phyloP scores from a whole-genome alignment of 1,140 invertebrate species.

The Holcopasites calliopsidis region DNA sequence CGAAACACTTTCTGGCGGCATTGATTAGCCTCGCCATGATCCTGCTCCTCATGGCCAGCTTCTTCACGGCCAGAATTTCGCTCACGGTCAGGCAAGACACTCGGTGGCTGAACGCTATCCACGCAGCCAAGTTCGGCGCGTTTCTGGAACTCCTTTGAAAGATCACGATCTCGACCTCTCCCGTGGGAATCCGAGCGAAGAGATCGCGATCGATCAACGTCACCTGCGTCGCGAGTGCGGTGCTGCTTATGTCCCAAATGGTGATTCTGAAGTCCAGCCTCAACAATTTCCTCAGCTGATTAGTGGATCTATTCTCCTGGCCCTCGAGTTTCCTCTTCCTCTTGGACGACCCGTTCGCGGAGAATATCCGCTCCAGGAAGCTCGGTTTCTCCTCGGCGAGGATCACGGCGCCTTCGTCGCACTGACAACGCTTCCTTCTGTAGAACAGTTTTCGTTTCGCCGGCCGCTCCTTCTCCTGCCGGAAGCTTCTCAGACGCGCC shows the following conservation, averaged over 20 bases:
- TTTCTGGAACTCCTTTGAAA: constrained; percentile 77
- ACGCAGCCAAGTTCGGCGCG: constrained; percentile 79
- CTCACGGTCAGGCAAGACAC: constrained; percentile 78
- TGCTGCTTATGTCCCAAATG: constrained; percentile 81
- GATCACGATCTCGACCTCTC: constrained; percentile 76
- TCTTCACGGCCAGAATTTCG: constrained; percentile 76
- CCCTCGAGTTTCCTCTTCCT: constrained; percentile 15
- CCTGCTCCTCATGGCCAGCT: constrained; percentile 77
- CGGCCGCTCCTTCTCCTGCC: constrained; percentile 44
- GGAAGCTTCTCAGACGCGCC: constrained; percentile 59
- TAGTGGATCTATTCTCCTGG: constrained; percentile 25
- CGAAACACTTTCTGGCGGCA: constrained; percentile 79
- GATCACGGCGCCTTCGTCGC: constrained; percentile 15
- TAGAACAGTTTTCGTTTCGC: constrained; percentile 55
- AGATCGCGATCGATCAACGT: constrained; percentile 81
- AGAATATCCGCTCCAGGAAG: constrained; percentile 66
- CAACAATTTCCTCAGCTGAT: constrained; percentile 67
- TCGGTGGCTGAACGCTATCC: constrained; percentile 80
- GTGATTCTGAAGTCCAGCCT: constrained; percentile 74
- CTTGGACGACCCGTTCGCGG: constrained; percentile 35
- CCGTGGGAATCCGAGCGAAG: constrained; percentile 76
- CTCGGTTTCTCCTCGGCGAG: constrained; percentile 54
- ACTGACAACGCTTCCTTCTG: constrained; percentile 34
- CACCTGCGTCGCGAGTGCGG: constrained; percentile 78
- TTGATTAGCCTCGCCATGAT: constrained; percentile 80